Conservation (phyloP, 1,140 invertebrate species). For the Trichonephila inaurata region DNA sequence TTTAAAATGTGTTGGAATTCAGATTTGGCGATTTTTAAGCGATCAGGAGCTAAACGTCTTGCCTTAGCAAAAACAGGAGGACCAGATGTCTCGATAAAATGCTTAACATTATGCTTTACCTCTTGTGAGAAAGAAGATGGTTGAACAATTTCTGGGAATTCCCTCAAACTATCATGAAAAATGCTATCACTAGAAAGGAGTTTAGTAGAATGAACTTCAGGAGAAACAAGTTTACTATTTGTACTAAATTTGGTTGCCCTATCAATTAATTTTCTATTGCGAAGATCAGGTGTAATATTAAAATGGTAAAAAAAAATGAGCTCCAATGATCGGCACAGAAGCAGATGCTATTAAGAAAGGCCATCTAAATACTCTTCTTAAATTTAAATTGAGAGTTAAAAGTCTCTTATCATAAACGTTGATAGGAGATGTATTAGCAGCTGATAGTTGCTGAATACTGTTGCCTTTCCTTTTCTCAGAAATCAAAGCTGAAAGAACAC, state of each 20-base stretch:
- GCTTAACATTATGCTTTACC: background rate
- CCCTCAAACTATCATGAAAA: background rate
- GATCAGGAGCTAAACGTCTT: too few species aligned
- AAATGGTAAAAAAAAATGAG: background rate
- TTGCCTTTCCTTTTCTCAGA: background rate
- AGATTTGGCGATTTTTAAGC: background rate
- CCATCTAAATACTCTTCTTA: slow-evolving; percentile 47
- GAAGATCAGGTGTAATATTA: background rate
- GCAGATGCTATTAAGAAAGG: slow-evolving; percentile 27
- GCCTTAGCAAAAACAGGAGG: background rate
- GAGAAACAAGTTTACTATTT: too few species aligned
- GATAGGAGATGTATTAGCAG: slow-evolving; percentile 48
- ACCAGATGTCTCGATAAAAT: background rate
- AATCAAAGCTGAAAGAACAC: background rate
- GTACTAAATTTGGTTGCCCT: too few species aligned
- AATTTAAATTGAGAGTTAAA: slow-evolving; percentile 38
- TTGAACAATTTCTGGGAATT: background rate
- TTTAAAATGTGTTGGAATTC: background rate
- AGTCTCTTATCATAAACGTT: background rate
- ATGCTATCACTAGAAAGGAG: background rate
- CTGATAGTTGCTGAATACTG: too few species aligned
- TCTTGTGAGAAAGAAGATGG: background rate
- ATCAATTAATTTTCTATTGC: too few species aligned
- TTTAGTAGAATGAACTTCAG: slow-evolving; percentile 67
- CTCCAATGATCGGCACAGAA: background rate